phyloP scores from a whole-genome alignment of 2,888 invertebrate species.

The Callosobruchus maculatus region DNA sequence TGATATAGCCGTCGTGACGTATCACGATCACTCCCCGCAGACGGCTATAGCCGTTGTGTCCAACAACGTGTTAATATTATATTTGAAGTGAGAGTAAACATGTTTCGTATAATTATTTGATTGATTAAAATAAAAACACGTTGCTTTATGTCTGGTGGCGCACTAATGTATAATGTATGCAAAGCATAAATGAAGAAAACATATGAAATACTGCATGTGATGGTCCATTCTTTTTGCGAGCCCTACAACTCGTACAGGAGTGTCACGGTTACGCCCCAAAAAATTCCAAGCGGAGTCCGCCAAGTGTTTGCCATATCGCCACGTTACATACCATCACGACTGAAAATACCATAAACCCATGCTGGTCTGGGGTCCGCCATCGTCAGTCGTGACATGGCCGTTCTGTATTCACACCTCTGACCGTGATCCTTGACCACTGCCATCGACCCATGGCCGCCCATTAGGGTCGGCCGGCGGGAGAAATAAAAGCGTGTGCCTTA shows the following conservation, averaged over 20 bases:
- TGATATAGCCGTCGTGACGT: too few relatives aligned
- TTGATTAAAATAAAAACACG: too few relatives aligned
- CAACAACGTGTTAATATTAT: too few relatives aligned
- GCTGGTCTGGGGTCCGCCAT: neutral
- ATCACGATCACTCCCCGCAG: too few relatives aligned
- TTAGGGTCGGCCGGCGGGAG: neutral
- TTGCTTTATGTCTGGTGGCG: too few relatives aligned
- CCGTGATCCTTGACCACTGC: neutral
- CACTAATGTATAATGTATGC: too few relatives aligned
- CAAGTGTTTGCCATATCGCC: neutral
- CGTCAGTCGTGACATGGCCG: neutral
- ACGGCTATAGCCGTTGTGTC: too few relatives aligned
- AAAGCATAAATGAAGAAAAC: too few relatives aligned
- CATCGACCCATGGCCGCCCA: neutral
- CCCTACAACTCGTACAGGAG: neutral
- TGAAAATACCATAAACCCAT: neutral
- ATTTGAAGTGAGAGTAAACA: too few relatives aligned
- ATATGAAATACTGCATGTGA: too few relatives aligned
- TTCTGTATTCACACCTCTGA: neutral
- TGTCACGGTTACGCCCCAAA: neutral
- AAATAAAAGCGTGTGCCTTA: neutral
- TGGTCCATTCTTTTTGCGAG: too few relatives aligned
- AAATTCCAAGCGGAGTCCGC: neutral
- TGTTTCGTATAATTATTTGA: too few relatives aligned
- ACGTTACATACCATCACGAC: neutral